These are phyloP conservation scores for Protophormia terraenovae DNA, from an alignment of 2,888 invertebrate species.

Conservation along the genomic window DNA sequence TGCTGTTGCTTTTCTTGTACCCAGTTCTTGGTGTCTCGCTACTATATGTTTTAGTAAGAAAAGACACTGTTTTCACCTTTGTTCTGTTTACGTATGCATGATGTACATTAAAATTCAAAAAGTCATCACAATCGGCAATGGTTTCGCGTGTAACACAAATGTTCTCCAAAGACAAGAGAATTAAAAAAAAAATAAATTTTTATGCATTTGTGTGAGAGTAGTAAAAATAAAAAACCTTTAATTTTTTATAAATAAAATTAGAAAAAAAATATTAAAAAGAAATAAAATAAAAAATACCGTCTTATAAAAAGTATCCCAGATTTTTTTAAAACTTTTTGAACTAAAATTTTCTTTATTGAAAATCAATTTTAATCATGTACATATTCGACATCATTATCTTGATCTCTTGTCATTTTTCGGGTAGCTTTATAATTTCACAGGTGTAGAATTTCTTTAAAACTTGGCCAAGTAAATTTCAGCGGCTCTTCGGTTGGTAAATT, in stretches of 20 bases:
- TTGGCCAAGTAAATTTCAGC: no score
- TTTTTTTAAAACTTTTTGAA: no score
- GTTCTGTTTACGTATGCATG: constrained; percentile 51
- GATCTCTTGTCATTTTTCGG: no score
- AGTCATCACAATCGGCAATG: constrained; percentile 51
- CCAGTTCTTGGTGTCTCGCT: background rate
- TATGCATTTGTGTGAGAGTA: constrained; percentile 25
- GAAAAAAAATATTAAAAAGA: background rate
- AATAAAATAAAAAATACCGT: background rate
- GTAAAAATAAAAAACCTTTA: background rate
- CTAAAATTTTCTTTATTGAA: no score
- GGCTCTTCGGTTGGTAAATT: no score
- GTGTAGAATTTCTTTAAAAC: no score
- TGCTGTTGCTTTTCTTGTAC: background rate
- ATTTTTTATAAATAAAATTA: background rate
- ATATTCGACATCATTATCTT: no score
- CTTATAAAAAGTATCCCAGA: no score
- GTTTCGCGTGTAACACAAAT: constrained; percentile 42
- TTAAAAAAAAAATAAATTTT: constrained; percentile 36
- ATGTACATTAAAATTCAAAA: constrained; percentile 59
- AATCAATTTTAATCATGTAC: no score
- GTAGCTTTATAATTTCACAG: no score
- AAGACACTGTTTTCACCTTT: background rate
- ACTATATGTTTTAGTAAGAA: background rate
- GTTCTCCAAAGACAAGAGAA: constrained; percentile 19